Base-by-base conservation (phyloP, 2,888 invertebrate species). In the Anthoptus insignis region DNA sequence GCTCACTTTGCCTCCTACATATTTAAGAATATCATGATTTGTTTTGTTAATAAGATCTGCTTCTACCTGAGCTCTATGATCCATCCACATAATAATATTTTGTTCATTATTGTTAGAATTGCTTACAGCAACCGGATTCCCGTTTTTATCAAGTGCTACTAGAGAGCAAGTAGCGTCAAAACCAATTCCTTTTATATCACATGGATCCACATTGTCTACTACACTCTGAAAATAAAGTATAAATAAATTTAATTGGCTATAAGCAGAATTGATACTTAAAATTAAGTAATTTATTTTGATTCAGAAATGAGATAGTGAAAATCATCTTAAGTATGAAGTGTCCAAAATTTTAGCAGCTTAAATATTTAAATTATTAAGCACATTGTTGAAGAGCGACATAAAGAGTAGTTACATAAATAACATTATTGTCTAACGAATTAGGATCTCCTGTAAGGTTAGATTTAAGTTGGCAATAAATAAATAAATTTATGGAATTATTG, bases 111-210 rank as follows among this genome's bases (percentile, higher is more conserved):
- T 92, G 88, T 95, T 95, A 68, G 94, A 94, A 13, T 94, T 93
- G 81, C 96, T 97, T 0, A 98, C 95, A 42, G 97, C 95, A 42
- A 97, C 82, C 0, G 98, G 97, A 22, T 94, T 88, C 13, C 95
- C 95, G 66, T 95, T 88, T 73, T 93, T 89, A 78, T 97, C 97
- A 39, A 99, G 80, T 6, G 95, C 96, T 0, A 98, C 99, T 66
- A 99, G 87, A 0, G 99, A 99, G 83, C 99, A 99, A 11, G 99
- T 99, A 14, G 99, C 99, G 93, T 98, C 99, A 91, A 99, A 99
- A 4, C 99, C 98, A 75, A 99, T 96, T 14, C 98, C 98, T 88
- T 95, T 96, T n/a, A 98, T 94, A 73, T 80, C 88, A 65, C 89
- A 83, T 59, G 94, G 94, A 72, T 93, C 86, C 69, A 95, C 82